phyloP scores from a whole-genome alignment of 2,113 vertebrate genomes.

The Guaruba guarouba region DNA sequence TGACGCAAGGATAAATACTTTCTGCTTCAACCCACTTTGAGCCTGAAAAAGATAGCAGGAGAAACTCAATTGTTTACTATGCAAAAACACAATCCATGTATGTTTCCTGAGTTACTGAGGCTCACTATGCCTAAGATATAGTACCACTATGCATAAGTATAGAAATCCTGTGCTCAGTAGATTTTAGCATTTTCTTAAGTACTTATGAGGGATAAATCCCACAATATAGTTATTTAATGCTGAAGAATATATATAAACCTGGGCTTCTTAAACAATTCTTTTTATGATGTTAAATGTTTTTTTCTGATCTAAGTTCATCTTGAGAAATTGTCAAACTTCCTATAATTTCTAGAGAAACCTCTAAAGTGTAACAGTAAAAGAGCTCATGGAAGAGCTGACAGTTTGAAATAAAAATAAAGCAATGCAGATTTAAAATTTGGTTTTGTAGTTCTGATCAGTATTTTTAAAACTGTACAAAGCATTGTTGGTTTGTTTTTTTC shows the following conservation, averaged over 20 bases:
- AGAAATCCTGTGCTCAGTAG: neutral
- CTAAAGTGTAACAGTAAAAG: neutral
- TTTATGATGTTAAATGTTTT: neutral
- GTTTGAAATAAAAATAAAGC: neutral
- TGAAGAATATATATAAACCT: neutral
- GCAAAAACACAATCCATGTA: neutral
- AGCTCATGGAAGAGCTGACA: neutral
- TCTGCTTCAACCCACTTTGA: neutral
- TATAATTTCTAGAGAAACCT: neutral
- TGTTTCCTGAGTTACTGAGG: neutral
- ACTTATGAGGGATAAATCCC: neutral
- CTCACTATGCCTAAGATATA: neutral
- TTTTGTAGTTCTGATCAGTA: neutral
- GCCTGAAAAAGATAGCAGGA: neutral
- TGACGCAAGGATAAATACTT: neutral
- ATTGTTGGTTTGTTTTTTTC: neutral
- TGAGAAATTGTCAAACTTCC: neutral
- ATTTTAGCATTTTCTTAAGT: neutral
- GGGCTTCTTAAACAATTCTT: neutral
- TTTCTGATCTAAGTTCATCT: neutral
- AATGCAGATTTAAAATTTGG: neutral
- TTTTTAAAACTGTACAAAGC: neutral
- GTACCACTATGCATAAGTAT: neutral
- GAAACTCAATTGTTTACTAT: neutral
- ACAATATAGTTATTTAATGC: neutral